Base-by-base conservation (phyloP, 2,113 vertebrate species). In the Prunella fulvescens region DNA sequence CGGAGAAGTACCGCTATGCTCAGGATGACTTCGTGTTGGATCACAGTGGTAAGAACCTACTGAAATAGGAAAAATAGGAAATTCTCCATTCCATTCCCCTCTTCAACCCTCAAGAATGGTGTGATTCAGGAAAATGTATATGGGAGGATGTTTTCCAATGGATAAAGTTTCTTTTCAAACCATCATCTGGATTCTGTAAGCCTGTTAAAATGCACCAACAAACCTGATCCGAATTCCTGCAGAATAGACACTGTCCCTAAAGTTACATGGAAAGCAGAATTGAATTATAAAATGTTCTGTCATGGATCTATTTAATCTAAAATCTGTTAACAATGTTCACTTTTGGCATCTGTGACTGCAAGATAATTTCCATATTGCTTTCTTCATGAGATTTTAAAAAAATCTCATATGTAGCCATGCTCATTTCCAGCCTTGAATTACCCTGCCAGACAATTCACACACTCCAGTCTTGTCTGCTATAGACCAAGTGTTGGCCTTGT, bases 21-120 rank as follows among this genome's bases (percentile, higher is more conserved):
- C 99, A 99, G 97, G 99, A 99, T 58, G 99, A 99, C 98, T 99
- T 99, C 95, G 97, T 99, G 88, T 96, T 99, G 98, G 99, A 99
- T 97, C 99, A 99, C 95, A 99, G 99, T 16, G 99, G 99, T 99
- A 98, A 99, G 98, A 66, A 54, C 29, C 39, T 15, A 8, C 42
- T 71, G 26, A 50, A 45, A 23, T 1, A 35, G 26, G 18, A 12
- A 66, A 50, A 45, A 23, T 1, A 35, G 26, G 18, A 12, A 66
- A 14, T 18, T 50, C 67, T 28, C 37, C 6, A 7, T 9, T 14
- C 3, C 4, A 1, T 11, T 22, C 3, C 37, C 6, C 12, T 39
- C 3, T 26, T 65, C 39, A 26, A 0, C 62, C 35, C 35, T 83
- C 60, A 44, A 44, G 29, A 64, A 13, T 7, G 26, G 44, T 31